Evolutionary conservation across 2,113 vertebrate species (phyloP), one percentile per base, ranked within the genome.

Genomic region (Pelobates fuscus): DNA sequence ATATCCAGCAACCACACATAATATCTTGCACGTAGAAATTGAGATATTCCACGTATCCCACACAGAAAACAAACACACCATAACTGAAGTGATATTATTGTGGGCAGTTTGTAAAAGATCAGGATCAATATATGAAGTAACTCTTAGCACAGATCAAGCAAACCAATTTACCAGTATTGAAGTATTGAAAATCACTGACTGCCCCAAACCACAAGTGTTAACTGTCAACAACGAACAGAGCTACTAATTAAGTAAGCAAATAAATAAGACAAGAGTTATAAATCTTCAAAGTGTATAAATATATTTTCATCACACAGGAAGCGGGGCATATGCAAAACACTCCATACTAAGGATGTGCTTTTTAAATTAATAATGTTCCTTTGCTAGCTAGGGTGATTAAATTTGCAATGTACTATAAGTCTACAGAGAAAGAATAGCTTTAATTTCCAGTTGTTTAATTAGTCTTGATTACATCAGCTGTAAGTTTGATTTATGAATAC

Each of bases 361-460:
- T 23, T 43, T 59, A 58, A 70, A 70, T 70, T 37, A 58, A 41
- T 57, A 58, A 57, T 55, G 66, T 46, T 58, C 18, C 5, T 8
- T 68, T 49, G 44, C 66, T 14, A 32, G n/a, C 1, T 1, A 37
- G n/a, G 21, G 30, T 58, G 49, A 70, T 70, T 57, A 70, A 58
- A 52, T 67, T 25, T 20, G 15, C 44, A n/a, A n/a, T 29, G 65
- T 52, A 18, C 65, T 27, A 46, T 17, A 32, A 55, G 24, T 57
- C 49, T 24, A 44, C 17, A 20, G 37, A 70, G 57, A 59, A 26
- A 6, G 15, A 20, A 46, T 26, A 44, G 57, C 24, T 61, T 44
- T 44, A 41, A n/a, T 71, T 60, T 27, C 24, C 24, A 27, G 37
- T 44, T 60, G 54, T 44, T 29, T 61, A 27, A 61, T 71, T 71